Evolutionary conservation across 2,797 vertebrate genomes (phyloP), one percentile per base, ranked within the genome.

Genomic region (Anolis apletophallus): DNA sequence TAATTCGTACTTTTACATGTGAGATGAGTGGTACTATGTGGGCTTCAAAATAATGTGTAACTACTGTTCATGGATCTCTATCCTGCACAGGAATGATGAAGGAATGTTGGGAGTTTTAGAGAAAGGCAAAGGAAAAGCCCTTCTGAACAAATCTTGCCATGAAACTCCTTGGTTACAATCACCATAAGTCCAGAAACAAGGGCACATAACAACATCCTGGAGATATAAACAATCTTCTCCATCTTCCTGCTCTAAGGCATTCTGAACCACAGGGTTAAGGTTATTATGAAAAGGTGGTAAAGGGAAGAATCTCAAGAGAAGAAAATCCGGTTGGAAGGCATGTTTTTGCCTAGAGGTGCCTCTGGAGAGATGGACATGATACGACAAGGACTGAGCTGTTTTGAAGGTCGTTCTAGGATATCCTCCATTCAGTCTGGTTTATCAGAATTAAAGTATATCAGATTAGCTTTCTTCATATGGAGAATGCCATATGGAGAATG

Each of bases 301-400:
- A 78, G 29, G 82, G 89, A 67, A 89, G 87, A 85, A 85, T 81
- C 88, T 52, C 3, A 2, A 64, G 79, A 91, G 91, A 80, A 92
- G 93, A 87, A 91, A 88, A 91, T 90, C 92, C 88, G 90, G 90
- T 92, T 91, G 80, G 90, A 83, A 92, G 87, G 93, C 93, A 94
- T 88, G 90, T 85, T 88, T 80, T n/a, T 83, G 72, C 76, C 93
- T 5, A 0, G 68, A 89, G 84, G 88, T 72, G 55, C 9, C n/a
- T 55, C 89, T 69, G 71, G 1, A 0, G 80, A 55, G 14, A 52
- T 29, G 46, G 79, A 29, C 57, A 86, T 72, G 88, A 76, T 72
- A 85, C 79, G 87, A 84, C 71, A 0, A 57, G 3, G 64, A 78
- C 36, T 72, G 5, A 5, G 10, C n/a, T 0, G 0, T 26, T 76